These are phyloP conservation scores for Ptilodon capucinus DNA, from an alignment of 2,888 invertebrate species.

Conservation along the genomic window DNA sequence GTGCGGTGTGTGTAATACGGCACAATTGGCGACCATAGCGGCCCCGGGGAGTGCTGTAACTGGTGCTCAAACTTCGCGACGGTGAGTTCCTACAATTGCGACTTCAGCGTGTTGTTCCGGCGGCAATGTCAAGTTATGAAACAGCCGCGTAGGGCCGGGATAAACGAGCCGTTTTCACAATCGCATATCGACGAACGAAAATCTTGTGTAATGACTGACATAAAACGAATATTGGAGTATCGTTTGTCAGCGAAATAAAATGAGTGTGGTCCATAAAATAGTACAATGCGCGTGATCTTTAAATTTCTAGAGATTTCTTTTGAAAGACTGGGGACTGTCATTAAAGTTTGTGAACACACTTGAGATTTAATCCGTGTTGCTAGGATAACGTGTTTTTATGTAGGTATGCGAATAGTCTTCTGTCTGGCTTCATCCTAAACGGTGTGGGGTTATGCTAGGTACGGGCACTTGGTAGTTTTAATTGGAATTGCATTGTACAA, in stretches of 20 bases:
- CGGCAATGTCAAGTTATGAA: neutral
- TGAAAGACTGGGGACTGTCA: too few relatives aligned
- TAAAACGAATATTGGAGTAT: too few relatives aligned
- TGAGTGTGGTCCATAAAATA: too few relatives aligned
- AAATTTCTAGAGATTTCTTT: too few relatives aligned
- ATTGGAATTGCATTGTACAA: neutral
- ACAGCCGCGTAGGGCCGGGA: neutral
- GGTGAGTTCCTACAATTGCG: slow-evolving; percentile 5
- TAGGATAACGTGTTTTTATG: too few relatives aligned
- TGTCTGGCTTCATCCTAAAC: neutral
- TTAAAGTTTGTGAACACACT: too few relatives aligned
- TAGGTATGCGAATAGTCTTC: neutral
- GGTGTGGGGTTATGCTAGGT: neutral
- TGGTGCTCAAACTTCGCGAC: slow-evolving; percentile 11
- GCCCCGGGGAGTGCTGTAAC: slow-evolving; percentile 1
- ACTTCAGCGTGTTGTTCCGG: slow-evolving; percentile 1
- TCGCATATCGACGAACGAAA: too few relatives aligned
- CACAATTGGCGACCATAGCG: slow-evolving; percentile 5
- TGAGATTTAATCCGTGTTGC: too few relatives aligned
- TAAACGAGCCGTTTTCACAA: neutral
- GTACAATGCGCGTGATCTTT: too few relatives aligned
- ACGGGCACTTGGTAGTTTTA: neutral
- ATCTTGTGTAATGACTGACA: too few relatives aligned
- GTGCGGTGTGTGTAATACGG: slow-evolving; percentile 1
- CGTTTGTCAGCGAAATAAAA: too few relatives aligned